These are phyloP conservation scores for Merodon equestris DNA, from an alignment of 2,888 invertebrate genomes.

Conservation along the genomic window DNA sequence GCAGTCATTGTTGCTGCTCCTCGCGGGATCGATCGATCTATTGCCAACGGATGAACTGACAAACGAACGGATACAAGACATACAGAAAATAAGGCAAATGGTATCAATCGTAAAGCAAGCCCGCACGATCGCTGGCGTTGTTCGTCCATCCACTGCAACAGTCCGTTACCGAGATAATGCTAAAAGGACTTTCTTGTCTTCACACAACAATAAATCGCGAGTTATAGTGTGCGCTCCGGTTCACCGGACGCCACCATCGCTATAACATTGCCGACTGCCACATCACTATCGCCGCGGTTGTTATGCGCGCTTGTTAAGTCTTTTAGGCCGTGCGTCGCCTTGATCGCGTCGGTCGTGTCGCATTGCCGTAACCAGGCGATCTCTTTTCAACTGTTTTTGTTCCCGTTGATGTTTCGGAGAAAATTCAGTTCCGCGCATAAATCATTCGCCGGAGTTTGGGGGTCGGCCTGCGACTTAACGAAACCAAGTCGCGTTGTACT, in stretches of 20 bases:
- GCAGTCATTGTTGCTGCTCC: conserved; percentile 23
- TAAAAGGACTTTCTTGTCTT: conserved; percentile 69
- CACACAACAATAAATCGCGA: conserved; percentile 65
- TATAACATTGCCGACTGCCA: too few relatives aligned
- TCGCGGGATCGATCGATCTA: conserved; percentile 46
- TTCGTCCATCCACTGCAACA: conserved; percentile 31
- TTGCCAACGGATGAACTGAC: conserved; percentile 33
- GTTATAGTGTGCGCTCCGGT: conserved; percentile 26
- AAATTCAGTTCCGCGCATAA: conserved; percentile 64
- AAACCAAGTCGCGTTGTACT: not conserved
- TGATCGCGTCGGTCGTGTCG: conserved; percentile 22
- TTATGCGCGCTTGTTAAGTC: conserved; percentile 20
- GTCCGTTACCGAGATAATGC: conserved; percentile 47
- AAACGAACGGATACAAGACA: too few relatives aligned
- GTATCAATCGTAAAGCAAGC: conserved; percentile 55
- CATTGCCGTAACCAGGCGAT: conserved; percentile 50
- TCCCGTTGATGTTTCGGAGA: conserved; percentile 52
- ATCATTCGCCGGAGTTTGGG: conserved; percentile 47
- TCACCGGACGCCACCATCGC: conserved; percentile 9
- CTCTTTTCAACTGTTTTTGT: not conserved
- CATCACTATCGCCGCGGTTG: too few relatives aligned
- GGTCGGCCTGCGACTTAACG: conserved; percentile 15
- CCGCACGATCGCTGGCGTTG: conserved; percentile 35
- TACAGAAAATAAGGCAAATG: conserved; percentile 31
- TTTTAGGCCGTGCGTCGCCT: conserved; percentile 1